These are phyloP conservation scores for Xiphias gladius DNA, from an alignment of 2,113 vertebrate genomes.

Conservation along the genomic window DNA sequence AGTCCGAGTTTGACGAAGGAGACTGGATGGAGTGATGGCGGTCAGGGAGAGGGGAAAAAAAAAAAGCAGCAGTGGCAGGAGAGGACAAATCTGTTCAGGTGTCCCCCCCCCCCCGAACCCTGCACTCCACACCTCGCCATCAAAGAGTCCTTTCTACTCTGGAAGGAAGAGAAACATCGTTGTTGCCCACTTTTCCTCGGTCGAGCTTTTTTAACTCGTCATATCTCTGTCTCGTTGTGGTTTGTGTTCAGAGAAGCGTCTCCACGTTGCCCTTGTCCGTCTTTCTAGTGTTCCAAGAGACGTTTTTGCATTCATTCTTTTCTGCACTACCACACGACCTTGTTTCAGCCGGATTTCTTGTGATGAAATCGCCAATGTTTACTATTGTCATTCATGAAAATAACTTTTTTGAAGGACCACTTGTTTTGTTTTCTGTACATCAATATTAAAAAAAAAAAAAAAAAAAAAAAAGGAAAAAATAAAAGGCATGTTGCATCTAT, in stretches of 20 bases:
- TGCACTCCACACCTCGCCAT: conserved; percentile 43
- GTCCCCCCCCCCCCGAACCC: conserved; percentile 1
- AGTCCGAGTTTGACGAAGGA: conserved; percentile 98
- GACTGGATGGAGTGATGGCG: conserved; percentile 95
- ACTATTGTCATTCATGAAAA: conserved; percentile 71
- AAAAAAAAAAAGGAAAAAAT: conserved; percentile 53
- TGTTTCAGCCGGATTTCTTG: conserved; percentile 62
- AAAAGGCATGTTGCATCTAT: conserved; percentile 66
- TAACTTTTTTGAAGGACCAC: conserved; percentile 65
- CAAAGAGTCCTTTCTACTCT: conserved; percentile 32
- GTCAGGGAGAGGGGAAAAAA: neutral
- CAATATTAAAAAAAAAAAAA: conserved; percentile 47
- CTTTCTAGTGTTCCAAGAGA: conserved; percentile 76
- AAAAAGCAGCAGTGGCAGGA: conserved; percentile 14
- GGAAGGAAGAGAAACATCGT: conserved; percentile 37
- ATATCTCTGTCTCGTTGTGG: conserved; percentile 55
- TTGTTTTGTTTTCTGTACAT: conserved; percentile 63
- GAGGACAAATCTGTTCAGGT: conserved; percentile 45
- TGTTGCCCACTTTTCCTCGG: conserved; percentile 41
- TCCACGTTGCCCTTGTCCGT: conserved; percentile 39
- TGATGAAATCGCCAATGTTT: conserved; percentile 66
- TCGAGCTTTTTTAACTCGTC: conserved; percentile 48
- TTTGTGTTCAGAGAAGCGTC: conserved; percentile 60
- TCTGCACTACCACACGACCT: conserved; percentile 81
- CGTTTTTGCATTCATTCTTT: conserved; percentile 85